Evolutionary conservation across 37 sponge, comb jelly and placozoan species (phyloP).

Genomic region (Cladorhizidae sp.): DNA sequence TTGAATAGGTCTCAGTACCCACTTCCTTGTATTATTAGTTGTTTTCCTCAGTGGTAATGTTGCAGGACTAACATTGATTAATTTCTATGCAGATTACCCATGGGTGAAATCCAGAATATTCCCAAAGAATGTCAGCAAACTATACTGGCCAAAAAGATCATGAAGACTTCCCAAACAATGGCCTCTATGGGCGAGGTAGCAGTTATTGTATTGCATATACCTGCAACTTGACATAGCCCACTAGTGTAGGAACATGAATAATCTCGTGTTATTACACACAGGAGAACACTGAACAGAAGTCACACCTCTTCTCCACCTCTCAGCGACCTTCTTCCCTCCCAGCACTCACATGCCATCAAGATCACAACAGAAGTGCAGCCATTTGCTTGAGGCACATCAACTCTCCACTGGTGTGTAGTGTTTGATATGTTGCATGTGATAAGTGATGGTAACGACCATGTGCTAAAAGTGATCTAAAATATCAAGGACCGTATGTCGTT

Average conservation of each 20-base stretch:
- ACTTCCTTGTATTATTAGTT: too few species aligned
- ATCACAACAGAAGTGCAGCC: background rate
- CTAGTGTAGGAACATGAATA: too few species aligned
- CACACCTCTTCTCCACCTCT: background rate
- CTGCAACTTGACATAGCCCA: too few species aligned
- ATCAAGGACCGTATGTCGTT: constrained; percentile 55
- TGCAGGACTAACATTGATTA: too few species aligned
- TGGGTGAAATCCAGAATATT: constrained; percentile 2
- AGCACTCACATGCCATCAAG: background rate
- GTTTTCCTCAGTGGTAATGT: too few species aligned
- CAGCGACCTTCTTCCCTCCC: constrained; percentile 5
- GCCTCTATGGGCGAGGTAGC: too few species aligned
- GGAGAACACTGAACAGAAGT: background rate
- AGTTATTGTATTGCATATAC: background rate
- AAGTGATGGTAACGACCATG: background rate
- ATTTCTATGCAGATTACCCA: background rate
- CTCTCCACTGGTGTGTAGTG: constrained; percentile 58
- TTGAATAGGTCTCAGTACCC: too few species aligned
- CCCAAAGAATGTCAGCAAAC: background rate
- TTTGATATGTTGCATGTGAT: background rate
- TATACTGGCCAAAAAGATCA: constrained; percentile 3
- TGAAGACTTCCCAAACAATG: background rate
- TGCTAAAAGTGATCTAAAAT: background rate
- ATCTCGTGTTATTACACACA: too few species aligned
- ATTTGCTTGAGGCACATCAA: constrained; percentile 41